Evolutionary conservation across 2,888 invertebrate genomes (phyloP), one percentile per base, ranked within the genome.

Genomic region (Pachydiplax longipennis): DNA sequence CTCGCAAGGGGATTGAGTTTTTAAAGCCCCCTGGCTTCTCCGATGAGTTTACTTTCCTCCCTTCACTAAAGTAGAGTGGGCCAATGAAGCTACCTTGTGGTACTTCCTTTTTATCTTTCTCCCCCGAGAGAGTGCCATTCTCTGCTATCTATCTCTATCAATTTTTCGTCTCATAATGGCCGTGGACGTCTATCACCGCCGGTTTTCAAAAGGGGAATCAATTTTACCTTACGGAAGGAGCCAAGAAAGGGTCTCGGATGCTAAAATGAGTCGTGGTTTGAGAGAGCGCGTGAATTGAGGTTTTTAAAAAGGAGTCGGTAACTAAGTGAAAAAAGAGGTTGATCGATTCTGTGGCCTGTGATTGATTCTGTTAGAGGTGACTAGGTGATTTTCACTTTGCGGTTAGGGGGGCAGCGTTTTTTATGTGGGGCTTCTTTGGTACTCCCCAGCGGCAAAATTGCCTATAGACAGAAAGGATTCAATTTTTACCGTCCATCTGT

Each of bases 121-220:
- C 53, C 53, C 35, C 5, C 48, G 80, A 80, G n/a, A 31, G n/a
- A 83, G 5, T 31, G 83, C 44, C 8, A 22, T 82, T 48, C n/a
- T 82, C n/a, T 2, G 6, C 22, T 58, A 10, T 37, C 22, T 8
- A 1, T 15, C 31, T 58, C 6, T 0, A 0, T n/a, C 44, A 25
- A 12, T 83, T 15, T 18, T 35, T 53, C 31, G 13, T n/a, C 8
- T 12, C 53, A 35, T 83, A 83, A 83, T 83, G 83, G 83, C 83
- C 12, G 5, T 5, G 2, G 83, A 44, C 48, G 44, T 48, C 53
- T 48, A 48, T 83, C 53, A 31, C 48, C 15, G n/a, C 22, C 13
- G 83, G 53, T 53, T 83, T 83, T 53, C n/a, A 83, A 53, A 53
- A 83, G 35, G 53, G 53, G 58, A 83, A 83, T 83, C 83, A 83